Percentiles rank a stretch among this genome's conserved stretches.
Evolutionary conservation across 2,888 invertebrate genomes (phyloP).

Genomic region (Lepidochitona cinerea): DNA sequence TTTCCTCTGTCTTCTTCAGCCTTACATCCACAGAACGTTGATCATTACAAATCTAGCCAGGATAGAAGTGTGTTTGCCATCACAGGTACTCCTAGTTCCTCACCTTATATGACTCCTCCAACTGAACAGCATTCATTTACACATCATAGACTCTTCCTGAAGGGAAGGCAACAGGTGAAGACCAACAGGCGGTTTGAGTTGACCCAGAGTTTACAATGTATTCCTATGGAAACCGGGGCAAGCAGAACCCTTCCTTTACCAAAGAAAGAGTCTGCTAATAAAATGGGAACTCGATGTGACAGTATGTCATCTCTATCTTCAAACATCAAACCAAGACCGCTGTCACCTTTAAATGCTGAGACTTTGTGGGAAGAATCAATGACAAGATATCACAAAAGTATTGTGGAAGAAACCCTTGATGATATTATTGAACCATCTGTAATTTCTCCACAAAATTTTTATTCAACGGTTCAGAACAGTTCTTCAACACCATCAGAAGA

Average conservation of each 20-base stretch:
- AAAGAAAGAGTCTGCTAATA: background rate
- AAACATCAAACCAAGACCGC: slow-evolving; percentile 11
- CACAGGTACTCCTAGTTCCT: background rate
- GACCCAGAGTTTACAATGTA: slow-evolving; percentile 16
- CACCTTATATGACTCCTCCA: background rate
- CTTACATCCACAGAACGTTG: background rate
- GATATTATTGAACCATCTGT: too few species aligned
- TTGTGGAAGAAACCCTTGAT: too few species aligned
- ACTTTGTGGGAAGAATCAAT: slow-evolving; percentile 42
- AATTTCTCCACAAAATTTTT: too few species aligned
- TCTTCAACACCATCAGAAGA: too few species aligned
- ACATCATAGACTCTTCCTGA: too few species aligned
- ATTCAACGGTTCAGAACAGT: too few species aligned
- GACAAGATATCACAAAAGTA: background rate
- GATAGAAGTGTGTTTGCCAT: background rate
- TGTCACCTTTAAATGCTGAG: slow-evolving; percentile 48
- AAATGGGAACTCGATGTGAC: background rate
- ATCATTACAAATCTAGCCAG: background rate
- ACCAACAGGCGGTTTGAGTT: background rate
- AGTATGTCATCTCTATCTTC: background rate
- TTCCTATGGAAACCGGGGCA: background rate
- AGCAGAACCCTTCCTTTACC: background rate
- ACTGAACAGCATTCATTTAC: too few species aligned
- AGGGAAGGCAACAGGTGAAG: background rate
- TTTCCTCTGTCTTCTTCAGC: background rate